Conservation (phyloP, 1,140 invertebrate genomes). For the Asobara japonica region DNA sequence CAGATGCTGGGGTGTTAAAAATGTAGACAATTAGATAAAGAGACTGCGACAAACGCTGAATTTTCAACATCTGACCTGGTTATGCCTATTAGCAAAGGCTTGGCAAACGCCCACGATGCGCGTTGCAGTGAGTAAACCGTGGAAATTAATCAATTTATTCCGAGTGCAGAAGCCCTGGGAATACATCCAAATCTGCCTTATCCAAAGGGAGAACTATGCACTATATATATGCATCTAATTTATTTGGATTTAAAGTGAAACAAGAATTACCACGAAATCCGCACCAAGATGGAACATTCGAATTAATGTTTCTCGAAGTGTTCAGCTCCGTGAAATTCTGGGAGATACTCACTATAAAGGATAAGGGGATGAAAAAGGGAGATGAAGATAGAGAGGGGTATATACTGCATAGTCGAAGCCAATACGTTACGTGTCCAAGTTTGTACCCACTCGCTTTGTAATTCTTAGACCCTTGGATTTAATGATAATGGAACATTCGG, state of each 20-base stretch:
- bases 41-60: too few relatives aligned
- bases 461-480: too few relatives aligned
- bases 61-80: background rate
- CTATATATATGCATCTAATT: background rate
- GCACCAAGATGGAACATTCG: background rate
- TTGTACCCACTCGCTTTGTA: too few relatives aligned
- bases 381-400: background rate
- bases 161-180: background rate
- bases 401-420: background rate
- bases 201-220: background rate
- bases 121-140: background rate
- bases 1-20: too few relatives aligned
- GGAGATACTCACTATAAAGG: too few relatives aligned
- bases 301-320: slow-evolving; percentile 3
- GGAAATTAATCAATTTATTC: background rate
- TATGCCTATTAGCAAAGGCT: background rate
- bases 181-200: background rate
- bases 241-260: slow-evolving; percentile 2
- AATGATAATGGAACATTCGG: too few relatives aligned
- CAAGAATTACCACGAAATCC: slow-evolving; percentile 9
- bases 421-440: too few relatives aligned
- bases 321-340: slow-evolving; percentile 4
- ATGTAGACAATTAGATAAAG: too few relatives aligned
- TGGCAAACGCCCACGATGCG: background rate
- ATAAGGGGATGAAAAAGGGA: background rate